Evolutionary conservation across 1,140 invertebrate species (phyloP).

Genomic region (Drosophila lacertosa): DNA sequence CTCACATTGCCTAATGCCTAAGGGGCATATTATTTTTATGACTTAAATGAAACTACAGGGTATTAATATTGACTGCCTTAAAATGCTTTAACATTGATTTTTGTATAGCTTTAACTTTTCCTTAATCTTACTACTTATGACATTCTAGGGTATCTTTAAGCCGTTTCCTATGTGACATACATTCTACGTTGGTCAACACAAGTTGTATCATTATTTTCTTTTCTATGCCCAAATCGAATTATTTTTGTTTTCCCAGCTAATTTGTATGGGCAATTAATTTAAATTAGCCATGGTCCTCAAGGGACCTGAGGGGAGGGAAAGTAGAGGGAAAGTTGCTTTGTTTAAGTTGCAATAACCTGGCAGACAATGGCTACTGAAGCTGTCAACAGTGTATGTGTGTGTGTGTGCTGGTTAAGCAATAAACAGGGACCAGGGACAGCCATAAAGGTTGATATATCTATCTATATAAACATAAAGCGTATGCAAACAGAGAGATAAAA

Average conservation of each 20-base stretch:
- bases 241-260: slow-evolving; percentile 55
- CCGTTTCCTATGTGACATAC: not conserved
- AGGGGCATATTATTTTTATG: slow-evolving; percentile 27
- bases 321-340: slow-evolving; percentile 26
- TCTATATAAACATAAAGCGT: not conserved
- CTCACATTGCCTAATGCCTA: not conserved
- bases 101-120: no score
- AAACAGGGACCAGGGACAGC: not conserved
- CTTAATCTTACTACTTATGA: no score
- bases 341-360: slow-evolving; percentile 27
- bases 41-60: no score
- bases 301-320: no score
- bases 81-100: no score
- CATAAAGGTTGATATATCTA: not conserved
- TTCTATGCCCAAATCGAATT: slow-evolving; percentile 13
- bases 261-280: slow-evolving; percentile 78
- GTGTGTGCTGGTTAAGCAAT: slow-evolving; percentile 2
- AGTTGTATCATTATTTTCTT: slow-evolving; percentile 12
- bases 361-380: slow-evolving; percentile 6
- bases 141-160: not conserved
- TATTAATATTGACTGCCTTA: no score
- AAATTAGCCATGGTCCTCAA: slow-evolving; percentile 38
- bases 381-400: no score
- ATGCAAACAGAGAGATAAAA: slow-evolving; percentile 7
- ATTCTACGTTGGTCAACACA: slow-evolving; percentile 13